Conservation (phyloP, 2,888 invertebrate genomes). For the Dryomyza anilis region DNA sequence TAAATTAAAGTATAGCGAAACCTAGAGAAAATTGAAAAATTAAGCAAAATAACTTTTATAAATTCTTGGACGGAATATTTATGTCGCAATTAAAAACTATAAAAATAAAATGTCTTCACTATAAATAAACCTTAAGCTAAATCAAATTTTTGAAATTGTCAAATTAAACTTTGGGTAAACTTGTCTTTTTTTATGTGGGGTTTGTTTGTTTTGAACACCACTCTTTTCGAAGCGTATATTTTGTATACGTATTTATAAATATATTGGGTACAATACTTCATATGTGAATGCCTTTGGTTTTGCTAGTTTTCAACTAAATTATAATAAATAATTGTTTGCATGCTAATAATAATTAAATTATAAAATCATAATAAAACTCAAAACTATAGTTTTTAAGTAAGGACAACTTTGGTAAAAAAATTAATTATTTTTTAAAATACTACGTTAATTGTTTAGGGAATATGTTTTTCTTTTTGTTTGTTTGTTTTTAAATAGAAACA, state of each 20-base stretch:
- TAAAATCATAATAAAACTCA: not conserved
- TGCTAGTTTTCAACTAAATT: conserved; percentile 21
- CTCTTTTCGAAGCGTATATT: too few relatives aligned
- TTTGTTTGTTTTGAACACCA: too few relatives aligned
- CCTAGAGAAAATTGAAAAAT: too few relatives aligned
- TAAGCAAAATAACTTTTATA: conserved; percentile 10
- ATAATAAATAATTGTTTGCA: conserved; percentile 11
- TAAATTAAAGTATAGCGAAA: too few relatives aligned
- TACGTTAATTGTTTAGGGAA: conserved; percentile 9
- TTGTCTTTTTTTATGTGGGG: not conserved
- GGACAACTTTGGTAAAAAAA: conserved; percentile 59
- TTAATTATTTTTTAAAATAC: too few relatives aligned
- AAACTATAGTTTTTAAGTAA: conserved; percentile 44
- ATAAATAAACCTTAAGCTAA: too few relatives aligned
- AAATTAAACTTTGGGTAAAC: conserved; percentile 19
- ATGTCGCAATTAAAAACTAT: conserved; percentile 43
- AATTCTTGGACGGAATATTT: conserved; percentile 58
- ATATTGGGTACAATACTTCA: not conserved
- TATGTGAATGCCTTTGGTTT: conserved; percentile 18
- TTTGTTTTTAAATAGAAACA: too few relatives aligned
- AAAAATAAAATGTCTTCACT: not conserved
- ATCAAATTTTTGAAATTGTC: too few relatives aligned
- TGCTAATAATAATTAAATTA: not conserved
- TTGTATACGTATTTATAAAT: not conserved
- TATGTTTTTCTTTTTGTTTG: conserved; percentile 24